Percentiles rank a stretch among this genome's conserved stretches.
These are phyloP conservation scores for Coturnix japonica DNA, from an alignment of 2,113 vertebrate genomes.

Conservation along the genomic window DNA sequence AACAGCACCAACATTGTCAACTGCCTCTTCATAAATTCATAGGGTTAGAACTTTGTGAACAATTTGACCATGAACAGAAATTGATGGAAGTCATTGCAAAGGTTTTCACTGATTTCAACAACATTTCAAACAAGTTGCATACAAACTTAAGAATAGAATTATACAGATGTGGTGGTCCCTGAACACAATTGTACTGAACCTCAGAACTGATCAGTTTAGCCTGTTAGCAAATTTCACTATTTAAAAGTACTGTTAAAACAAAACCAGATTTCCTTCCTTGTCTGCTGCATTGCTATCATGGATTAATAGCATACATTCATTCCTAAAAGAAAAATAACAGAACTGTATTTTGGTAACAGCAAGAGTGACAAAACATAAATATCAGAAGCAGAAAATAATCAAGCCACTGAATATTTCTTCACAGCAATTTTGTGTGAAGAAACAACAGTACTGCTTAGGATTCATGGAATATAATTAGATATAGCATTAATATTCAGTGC, in stretches of 20 bases:
- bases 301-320: background rate
- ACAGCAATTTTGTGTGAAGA: background rate
- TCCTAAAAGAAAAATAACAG: background rate
- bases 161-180: background rate
- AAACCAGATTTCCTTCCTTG: background rate
- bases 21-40: background rate
- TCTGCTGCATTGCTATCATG: background rate
- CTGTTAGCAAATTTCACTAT: background rate
- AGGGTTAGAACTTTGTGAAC: background rate
- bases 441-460: background rate
- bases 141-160: background rate
- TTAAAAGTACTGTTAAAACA: background rate
- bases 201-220: background rate
- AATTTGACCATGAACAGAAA: background rate
- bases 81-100: background rate
- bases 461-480: background rate
- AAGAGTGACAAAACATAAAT: slow-evolving; percentile 8
- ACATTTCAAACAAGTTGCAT: background rate
- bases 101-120: background rate
- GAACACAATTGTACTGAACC: background rate
- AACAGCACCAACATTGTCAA: background rate
- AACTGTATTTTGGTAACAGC: background rate
- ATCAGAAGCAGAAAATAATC: slow-evolving; percentile 1
- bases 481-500: background rate
- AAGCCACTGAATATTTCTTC: background rate